Evolutionary conservation across 2,888 invertebrate species (phyloP), one percentile per base, ranked within the genome.

Genomic region (Phyto melanocephala): DNA sequence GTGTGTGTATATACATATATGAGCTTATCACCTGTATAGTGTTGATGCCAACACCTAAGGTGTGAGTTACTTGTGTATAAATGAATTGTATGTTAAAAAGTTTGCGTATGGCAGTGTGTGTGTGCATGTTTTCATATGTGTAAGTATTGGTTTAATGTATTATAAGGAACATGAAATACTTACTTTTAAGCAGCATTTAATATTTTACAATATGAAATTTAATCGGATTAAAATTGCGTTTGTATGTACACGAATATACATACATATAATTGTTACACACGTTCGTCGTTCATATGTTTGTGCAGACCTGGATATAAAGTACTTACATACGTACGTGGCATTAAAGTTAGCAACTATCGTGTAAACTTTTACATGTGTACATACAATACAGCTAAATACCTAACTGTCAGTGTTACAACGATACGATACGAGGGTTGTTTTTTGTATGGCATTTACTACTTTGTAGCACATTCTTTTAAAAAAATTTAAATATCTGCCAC

Each of bases 221-320:
- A 82, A 82, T 79, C 82, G 65, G 79, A 75, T 82, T 82, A 82
- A 82, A 79, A 75, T 65, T 74, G 54, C 52, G 35, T 62, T 45
- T 15, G 28, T 24, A 28, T 56, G 47, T 50, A 20, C 15, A 67
- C 20, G 20, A 20, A 13, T 11, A 17, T 17, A 20, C 6, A 28
- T 42, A 28, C 28, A 28, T n/a, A n/a, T n/a, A n/a, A n/a, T n/a
- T n/a, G n/a, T n/a, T n/a, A n/a, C n/a, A n/a, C 11, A 37, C 11
- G 37, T 37, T 40, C n/a, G 40, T 11, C 8, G 40, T n/a, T n/a
- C n/a, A n/a, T n/a, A n/a, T n/a, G n/a, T n/a, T n/a, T n/a, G n/a
- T n/a, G n/a, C n/a, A n/a, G n/a, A n/a, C n/a, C n/a, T n/a, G n/a
- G n/a, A n/a, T n/a, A n/a, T n/a, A n/a, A n/a, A n/a, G n/a, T n/a